Conservation (phyloP, 1,140 invertebrate species). For the Himalopsyche phryganea region DNA sequence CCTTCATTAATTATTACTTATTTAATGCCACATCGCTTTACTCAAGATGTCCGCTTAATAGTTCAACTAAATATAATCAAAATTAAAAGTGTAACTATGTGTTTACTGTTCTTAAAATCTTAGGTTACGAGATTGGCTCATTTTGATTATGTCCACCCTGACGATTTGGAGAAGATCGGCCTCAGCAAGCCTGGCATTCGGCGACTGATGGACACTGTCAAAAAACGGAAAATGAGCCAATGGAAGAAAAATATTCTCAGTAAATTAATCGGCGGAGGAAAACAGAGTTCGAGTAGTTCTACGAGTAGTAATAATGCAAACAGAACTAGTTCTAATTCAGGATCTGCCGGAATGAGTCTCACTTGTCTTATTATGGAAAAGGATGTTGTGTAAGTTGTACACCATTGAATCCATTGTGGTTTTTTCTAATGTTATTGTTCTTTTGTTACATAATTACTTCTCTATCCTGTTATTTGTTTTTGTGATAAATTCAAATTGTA, state of each 20-base stretch:
- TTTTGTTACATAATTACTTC: not conserved
- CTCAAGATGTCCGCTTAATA: too few relatives aligned
- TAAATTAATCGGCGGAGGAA: conserved; percentile 70
- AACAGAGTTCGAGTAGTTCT: conserved; percentile 19
- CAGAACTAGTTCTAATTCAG: conserved; percentile 8
- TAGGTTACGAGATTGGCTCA: conserved; percentile 83
- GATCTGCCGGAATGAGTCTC: conserved; percentile 42
- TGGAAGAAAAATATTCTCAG: conserved; percentile 82
- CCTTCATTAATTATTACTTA: too few relatives aligned
- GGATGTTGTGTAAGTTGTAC: conserved; percentile 59
- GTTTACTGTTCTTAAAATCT: too few relatives aligned
- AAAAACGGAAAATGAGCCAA: conserved; percentile 77
- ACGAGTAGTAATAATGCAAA: not conserved
- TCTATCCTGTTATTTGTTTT: not conserved
- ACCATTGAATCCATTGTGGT: not conserved
- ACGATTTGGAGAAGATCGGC: conserved; percentile 93
- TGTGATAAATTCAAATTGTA: too few relatives aligned
- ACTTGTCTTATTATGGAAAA: conserved; percentile 89
- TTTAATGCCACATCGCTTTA: too few relatives aligned
- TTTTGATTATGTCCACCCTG: conserved; percentile 92
- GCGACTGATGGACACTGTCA: conserved; percentile 85
- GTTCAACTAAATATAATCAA: too few relatives aligned
- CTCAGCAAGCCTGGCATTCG: conserved; percentile 89
- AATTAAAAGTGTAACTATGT: too few relatives aligned
- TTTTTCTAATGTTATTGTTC: not conserved